Conservation (phyloP, 2,888 invertebrate species). For the Amphipoea oculea region DNA sequence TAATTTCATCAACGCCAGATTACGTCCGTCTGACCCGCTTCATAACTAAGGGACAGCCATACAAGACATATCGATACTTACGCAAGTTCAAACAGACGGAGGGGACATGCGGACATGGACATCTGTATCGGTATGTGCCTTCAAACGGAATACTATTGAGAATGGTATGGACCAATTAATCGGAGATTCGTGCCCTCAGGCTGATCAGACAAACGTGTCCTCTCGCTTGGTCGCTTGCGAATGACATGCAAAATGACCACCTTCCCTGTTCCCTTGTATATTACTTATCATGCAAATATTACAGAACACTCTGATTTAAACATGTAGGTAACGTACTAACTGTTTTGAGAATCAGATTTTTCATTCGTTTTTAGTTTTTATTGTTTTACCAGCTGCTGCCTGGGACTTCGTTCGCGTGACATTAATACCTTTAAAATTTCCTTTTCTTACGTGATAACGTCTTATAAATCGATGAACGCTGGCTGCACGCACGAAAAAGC, state of each 20-base stretch:
- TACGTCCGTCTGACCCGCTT: slow-evolving; percentile 1
- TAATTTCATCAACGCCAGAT: slow-evolving; percentile 16
- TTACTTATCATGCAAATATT: not conserved
- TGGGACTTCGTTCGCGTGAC: too few species aligned
- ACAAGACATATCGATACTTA: slow-evolving; percentile 38
- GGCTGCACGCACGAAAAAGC: too few species aligned
- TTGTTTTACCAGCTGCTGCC: not conserved
- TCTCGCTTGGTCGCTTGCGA: slow-evolving; percentile 43
- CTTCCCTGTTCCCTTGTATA: slow-evolving; percentile 17
- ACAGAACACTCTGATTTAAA: not conserved
- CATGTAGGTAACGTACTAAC: too few species aligned
- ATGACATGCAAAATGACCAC: slow-evolving; percentile 46
- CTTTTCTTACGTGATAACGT: too few species aligned
- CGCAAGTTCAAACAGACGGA: slow-evolving; percentile 29
- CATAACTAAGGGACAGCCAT: slow-evolving; percentile 29
- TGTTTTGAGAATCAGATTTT: not conserved
- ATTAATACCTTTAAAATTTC: too few species aligned
- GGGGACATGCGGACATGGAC: slow-evolving; percentile 17
- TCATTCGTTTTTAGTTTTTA: not conserved
- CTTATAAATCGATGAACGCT: too few species aligned
- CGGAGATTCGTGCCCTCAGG: slow-evolving; percentile 57
- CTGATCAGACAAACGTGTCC: slow-evolving; percentile 59
- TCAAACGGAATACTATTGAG: slow-evolving; percentile 52
- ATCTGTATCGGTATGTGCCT: slow-evolving; percentile 42
- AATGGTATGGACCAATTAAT: slow-evolving; percentile 57